These are phyloP conservation scores for Xyrauchen texanus DNA, from an alignment of 2,113 vertebrate species.

Conservation along the genomic window DNA sequence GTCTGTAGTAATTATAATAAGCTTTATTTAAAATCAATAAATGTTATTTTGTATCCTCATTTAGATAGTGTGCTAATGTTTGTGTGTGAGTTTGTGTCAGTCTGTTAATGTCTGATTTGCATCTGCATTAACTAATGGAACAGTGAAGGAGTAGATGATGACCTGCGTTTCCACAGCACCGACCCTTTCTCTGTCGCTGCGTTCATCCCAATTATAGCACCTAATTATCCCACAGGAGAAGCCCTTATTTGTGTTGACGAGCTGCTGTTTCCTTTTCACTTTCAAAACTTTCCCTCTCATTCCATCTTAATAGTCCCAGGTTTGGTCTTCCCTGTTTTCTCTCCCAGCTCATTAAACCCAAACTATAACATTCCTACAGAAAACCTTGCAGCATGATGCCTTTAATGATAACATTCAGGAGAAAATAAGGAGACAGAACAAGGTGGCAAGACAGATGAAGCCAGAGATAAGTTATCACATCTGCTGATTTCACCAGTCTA, in stretches of 20 bases:
- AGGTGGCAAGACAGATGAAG: conserved; percentile 8
- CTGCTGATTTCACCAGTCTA: not conserved
- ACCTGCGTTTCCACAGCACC: conserved; percentile 25
- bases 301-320: conserved; percentile 41
- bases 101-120: conserved; percentile 13
- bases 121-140: conserved; percentile 30
- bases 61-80: not conserved
- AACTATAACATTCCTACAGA: conserved; percentile 55
- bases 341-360: conserved; percentile 56
- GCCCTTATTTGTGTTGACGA: conserved; percentile 44
- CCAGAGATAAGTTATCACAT: conserved; percentile 12
- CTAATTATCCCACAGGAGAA: conserved; percentile 47
- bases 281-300: conserved; percentile 39
- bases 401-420: conserved; percentile 33
- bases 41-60: no score
- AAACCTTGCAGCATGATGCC: conserved; percentile 21
- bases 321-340: conserved; percentile 24
- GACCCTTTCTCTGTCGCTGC: not conserved
- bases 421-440: no score
- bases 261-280: conserved; percentile 45
- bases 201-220: conserved; percentile 42
- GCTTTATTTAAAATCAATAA: no score
- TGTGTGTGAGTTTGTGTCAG: not conserved
- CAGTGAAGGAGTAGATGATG: not conserved
- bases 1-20: no score